These are phyloP conservation scores for Scaptomyza graminum DNA, from an alignment of 1,140 invertebrate species.

Conservation along the genomic window DNA sequence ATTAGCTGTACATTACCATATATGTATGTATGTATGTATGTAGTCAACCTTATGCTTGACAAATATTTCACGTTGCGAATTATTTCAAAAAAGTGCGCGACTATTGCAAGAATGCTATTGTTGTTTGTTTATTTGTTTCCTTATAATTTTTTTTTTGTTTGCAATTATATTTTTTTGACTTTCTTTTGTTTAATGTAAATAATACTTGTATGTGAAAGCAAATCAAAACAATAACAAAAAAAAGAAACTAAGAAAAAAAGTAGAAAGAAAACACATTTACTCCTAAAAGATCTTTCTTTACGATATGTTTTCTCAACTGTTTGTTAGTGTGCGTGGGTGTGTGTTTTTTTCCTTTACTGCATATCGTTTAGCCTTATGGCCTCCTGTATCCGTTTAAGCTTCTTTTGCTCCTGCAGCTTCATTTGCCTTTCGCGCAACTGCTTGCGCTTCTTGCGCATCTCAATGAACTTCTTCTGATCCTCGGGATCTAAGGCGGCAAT, in stretches of 20 bases:
- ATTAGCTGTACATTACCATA: constrained; percentile 73
- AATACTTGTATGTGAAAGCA: constrained; percentile 62
- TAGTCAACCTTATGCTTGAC: constrained; percentile 46
- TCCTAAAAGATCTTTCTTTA: constrained; percentile 12
- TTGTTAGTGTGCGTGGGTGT: constrained; percentile 16
- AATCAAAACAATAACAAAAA: constrained; percentile 38
- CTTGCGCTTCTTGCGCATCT: constrained; percentile 77
- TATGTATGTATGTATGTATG: constrained; percentile 1
- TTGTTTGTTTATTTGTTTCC: constrained; percentile 29
- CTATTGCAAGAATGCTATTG: constrained; percentile 27
- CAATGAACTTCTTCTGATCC: constrained; percentile 67
- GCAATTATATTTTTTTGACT: not conserved
- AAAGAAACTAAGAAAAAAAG: constrained; percentile 9
- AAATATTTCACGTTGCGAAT: constrained; percentile 41
- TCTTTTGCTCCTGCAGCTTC: constrained; percentile 52
- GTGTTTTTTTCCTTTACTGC: constrained; percentile 42
- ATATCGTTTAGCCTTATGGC: constrained; percentile 66
- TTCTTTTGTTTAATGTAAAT: constrained; percentile 54
- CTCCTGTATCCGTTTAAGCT: constrained; percentile 70
- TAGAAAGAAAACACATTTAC: constrained; percentile 22
- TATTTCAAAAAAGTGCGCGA: constrained; percentile 56
- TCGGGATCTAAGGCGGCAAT: constrained; percentile 62
- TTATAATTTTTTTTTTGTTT: not conserved
- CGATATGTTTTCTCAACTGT: constrained; percentile 32
- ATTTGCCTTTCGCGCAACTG: constrained; percentile 52